Evolutionary conservation across 2,797 vertebrate species (phyloP), one percentile per base, ranked within the genome.

Genomic region (Phrynocephalus vlangalii): DNA sequence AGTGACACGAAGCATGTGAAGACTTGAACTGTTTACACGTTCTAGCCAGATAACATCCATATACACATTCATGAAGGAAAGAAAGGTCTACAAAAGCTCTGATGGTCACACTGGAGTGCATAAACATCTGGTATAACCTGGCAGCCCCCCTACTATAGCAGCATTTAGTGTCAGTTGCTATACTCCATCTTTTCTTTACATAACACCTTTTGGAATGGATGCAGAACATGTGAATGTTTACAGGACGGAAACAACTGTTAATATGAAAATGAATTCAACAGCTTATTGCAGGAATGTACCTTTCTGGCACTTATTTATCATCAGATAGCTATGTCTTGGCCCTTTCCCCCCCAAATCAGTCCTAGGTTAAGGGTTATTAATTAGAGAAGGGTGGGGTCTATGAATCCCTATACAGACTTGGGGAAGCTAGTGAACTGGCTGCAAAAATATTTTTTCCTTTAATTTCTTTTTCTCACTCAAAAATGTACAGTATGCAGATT

Each of bases 201-300:
- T 16, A 38, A 3, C 52, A 20, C 24, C 24, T 76, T 84, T 84
- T 66, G 13, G 18, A 75, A 63, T 22, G 22, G 50, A 60, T 75
- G 24, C 15, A 66, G 71, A 76, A 84, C 44, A 16, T 75, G 16
- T 66, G 22, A 75, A 60, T 13, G 18, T 24, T 72, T 50, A 83
- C 20, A 72, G 30, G 2, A 76, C 1, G 63, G 26, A 63, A 66
- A 87, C 16, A 13, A 30, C 22, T 82, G 28, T 82, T 56, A 82
- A 72, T 10, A 20, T 76, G 44, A 80, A 81, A 48, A 18, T 66
- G 38, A 81, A 87, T 87, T 76, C 38, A 66, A 28, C 16, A 75
- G 33, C 30, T 73, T 75, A 52, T 82, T 87, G 28, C 38, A 66
- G 10, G 20, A 73, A 82, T 67, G 13, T 15, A 75, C 38, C 38